These are phyloP conservation scores for Puffinus mauretanicus DNA, from an alignment of 2,113 vertebrate genomes.

Conservation along the genomic window DNA sequence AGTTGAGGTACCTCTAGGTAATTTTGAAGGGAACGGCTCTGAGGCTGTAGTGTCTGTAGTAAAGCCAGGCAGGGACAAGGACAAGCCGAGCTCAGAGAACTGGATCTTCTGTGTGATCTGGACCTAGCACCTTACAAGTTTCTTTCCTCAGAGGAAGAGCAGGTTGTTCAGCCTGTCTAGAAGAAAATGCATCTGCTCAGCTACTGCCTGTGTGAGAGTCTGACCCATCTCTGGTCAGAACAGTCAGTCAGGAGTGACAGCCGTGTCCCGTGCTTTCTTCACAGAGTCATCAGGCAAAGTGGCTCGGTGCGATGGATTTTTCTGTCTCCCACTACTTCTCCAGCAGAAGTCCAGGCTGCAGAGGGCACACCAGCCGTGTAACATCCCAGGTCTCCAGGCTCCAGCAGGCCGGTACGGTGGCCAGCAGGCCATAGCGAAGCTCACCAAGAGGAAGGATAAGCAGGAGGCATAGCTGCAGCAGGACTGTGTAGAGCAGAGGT, in stretches of 20 bases:
- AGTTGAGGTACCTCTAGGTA: neutral
- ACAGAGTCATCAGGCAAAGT: neutral
- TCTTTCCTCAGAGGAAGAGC: neutral
- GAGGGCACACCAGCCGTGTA: neutral
- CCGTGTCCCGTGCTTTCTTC: slow-evolving; percentile 2
- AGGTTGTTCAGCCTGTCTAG: neutral
- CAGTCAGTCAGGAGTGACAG: neutral
- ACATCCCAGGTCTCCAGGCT: neutral
- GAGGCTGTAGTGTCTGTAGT: neutral
- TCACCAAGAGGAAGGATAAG: neutral
- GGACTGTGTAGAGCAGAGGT: neutral
- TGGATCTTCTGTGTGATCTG: neutral
- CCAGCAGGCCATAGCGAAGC: neutral
- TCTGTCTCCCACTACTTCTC: neutral
- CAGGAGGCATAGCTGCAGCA: neutral
- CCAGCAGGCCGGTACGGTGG: neutral
- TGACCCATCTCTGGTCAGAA: neutral
- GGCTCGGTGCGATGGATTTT: neutral
- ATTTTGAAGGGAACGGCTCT: neutral
- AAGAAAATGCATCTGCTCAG: neutral
- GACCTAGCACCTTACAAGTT: neutral
- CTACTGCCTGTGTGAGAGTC: neutral
- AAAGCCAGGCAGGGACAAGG: neutral
- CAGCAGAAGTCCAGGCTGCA: neutral
- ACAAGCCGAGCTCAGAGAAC: neutral